Conservation (phyloP, 2,888 invertebrate genomes). For the Ornithoptera alexandrae region DNA sequence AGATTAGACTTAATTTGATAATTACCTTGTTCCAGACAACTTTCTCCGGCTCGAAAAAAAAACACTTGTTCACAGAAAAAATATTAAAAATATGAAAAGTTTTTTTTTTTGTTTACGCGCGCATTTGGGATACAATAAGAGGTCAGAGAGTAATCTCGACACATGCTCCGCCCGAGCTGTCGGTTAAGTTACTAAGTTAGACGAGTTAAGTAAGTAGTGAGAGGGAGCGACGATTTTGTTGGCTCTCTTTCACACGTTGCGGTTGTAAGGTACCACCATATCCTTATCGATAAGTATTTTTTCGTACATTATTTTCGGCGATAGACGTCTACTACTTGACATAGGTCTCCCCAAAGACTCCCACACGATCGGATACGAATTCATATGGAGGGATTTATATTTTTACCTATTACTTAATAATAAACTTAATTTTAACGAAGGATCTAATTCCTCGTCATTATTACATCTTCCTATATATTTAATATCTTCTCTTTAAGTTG, state of each 20-base stretch:
- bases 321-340: too few species aligned
- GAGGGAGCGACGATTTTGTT: constrained; percentile 22
- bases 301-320: background rate
- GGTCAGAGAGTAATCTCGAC: constrained; percentile 26
- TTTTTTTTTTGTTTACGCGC: constrained; percentile 26
- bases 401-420: too few species aligned
- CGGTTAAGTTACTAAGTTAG: constrained; percentile 30
- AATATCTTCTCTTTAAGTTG: too few species aligned
- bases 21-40: constrained; percentile 14
- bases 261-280: background rate
- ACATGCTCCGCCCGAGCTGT: constrained; percentile 27
- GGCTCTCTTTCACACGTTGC: constrained; percentile 27
- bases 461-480: too few species aligned
- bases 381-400: too few species aligned
- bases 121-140: constrained; percentile 23
- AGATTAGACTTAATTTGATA: constrained; percentile 3
- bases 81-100: constrained; percentile 2
- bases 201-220: constrained; percentile 23
- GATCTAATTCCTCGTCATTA: too few species aligned
- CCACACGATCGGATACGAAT: too few species aligned
- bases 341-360: too few species aligned
- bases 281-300: constrained; percentile 22
- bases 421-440: too few species aligned
- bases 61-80: constrained; percentile 17
- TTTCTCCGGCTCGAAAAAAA: background rate